Percentiles rank a stretch among this genome's conserved stretches.
phyloP scores from a whole-genome alignment of 2,113 vertebrate genomes.

The Oncorhynchus keta region DNA sequence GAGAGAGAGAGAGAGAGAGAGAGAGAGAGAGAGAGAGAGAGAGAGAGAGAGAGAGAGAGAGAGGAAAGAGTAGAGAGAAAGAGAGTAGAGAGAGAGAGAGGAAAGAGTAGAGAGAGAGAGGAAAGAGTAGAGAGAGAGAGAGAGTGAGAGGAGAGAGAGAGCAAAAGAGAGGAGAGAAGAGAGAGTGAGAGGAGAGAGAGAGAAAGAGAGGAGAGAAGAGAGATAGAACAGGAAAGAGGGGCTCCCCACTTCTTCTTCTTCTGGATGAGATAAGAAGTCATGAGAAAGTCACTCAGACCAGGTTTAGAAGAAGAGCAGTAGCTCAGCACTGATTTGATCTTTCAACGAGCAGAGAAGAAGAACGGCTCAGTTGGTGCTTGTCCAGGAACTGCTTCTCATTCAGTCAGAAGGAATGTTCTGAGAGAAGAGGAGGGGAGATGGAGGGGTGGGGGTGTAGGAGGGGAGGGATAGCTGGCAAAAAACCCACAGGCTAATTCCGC shows the following conservation, averaged over 20 bases:
- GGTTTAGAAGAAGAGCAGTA: neutral
- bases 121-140: too few relatives aligned
- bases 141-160: too few relatives aligned
- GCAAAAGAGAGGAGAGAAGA: neutral
- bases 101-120: too few relatives aligned
- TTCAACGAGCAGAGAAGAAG: neutral
- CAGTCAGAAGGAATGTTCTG: neutral
- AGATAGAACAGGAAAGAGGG: neutral
- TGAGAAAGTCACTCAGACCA: neutral
- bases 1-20: too few relatives aligned
- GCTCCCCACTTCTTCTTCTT: neutral
- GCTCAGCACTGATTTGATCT: neutral
- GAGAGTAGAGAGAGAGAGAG: too few relatives aligned
- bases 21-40: too few relatives aligned
- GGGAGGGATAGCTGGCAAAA: neutral
- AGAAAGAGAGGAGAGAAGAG: neutral
- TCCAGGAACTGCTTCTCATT: too few relatives aligned
- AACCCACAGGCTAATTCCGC: slow-evolving; percentile 21
- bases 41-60: too few relatives aligned
- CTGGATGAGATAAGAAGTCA: neutral
- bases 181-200: too few relatives aligned
- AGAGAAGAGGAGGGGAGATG: neutral
- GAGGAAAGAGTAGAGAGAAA: too few relatives aligned
- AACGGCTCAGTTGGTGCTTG: neutral
- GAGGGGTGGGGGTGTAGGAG: neutral